Evolutionary conservation across 2,797 vertebrate species (phyloP).

Genomic region (Oryzias dopingdopingensis): DNA sequence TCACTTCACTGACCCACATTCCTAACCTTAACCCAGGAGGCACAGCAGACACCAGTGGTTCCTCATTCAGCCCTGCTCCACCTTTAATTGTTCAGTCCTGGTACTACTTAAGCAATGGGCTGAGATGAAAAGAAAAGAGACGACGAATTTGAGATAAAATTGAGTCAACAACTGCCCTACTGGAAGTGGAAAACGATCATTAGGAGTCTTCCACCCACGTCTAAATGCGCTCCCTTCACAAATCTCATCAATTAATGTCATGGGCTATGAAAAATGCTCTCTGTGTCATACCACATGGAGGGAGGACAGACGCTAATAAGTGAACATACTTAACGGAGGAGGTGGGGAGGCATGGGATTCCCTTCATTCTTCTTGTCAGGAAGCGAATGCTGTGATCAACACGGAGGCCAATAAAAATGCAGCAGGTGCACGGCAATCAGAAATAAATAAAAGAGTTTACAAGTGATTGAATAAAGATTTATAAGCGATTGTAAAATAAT

Average conservation of each 20-base stretch:
- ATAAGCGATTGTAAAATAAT: slow-evolving; percentile 13
- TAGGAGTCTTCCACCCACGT: slow-evolving; percentile 82
- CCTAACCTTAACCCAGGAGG: slow-evolving; percentile 68
- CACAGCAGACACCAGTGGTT: slow-evolving; percentile 52
- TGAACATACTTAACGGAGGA: slow-evolving; percentile 77
- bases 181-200: slow-evolving; percentile 85
- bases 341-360: slow-evolving; percentile 77
- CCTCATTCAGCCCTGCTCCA: slow-evolving; percentile 50
- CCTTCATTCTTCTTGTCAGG: slow-evolving; percentile 60
- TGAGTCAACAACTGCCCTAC: slow-evolving; percentile 75
- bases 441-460: slow-evolving; percentile 19
- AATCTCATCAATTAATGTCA: slow-evolving; percentile 85
- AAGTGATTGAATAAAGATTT: slow-evolving; percentile 17
- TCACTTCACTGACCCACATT: slow-evolving; percentile 79
- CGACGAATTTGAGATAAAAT: slow-evolving; percentile 71
- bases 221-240: slow-evolving; percentile 77
- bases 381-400: slow-evolving; percentile 38
- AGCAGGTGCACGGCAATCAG: slow-evolving; percentile 50
- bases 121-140: slow-evolving; percentile 73
- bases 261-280: slow-evolving; percentile 77
- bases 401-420: slow-evolving; percentile 36
- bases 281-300: slow-evolving; percentile 76
- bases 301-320: slow-evolving; percentile 77
- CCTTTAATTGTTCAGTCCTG: slow-evolving; percentile 53
- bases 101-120: slow-evolving; percentile 55